Conservation (phyloP, 2,888 invertebrate species). For the Dasysyrphus albostriatus region DNA sequence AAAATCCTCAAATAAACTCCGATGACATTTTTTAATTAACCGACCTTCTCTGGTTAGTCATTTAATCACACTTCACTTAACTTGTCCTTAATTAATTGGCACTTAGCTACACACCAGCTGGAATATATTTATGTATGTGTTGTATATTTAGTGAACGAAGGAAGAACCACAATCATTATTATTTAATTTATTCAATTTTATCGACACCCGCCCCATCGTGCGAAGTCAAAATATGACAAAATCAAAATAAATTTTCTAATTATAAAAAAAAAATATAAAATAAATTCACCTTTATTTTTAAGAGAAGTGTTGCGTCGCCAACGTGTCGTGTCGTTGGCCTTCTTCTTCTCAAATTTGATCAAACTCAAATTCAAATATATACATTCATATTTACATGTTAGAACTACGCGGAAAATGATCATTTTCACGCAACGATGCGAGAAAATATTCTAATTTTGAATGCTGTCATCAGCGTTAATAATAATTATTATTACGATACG, state of each 20-base stretch:
- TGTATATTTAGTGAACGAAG: neutral
- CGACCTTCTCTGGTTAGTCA: neutral
- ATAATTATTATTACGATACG: constrained; percentile 51
- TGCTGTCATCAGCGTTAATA: constrained; percentile 73
- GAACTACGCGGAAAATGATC: neutral
- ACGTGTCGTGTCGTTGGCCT: neutral
- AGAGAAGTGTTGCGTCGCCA: neutral
- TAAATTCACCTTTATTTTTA: constrained; percentile 7
- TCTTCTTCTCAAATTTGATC: neutral
- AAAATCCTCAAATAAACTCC: neutral
- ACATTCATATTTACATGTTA: neutral
- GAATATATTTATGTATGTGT: neutral
- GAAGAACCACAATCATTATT: neutral
- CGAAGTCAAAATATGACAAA: neutral
- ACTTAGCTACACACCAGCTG: neutral
- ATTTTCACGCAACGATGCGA: constrained; percentile 64
- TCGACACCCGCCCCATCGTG: constrained; percentile 6
- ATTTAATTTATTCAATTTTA: constrained; percentile 14
- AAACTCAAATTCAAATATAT: neutral
- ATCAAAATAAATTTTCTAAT: constrained; percentile 12
- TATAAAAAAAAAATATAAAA: neutral
- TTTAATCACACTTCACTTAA: constrained; percentile 5
- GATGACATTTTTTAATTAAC: constrained; percentile 5
- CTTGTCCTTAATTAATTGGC: constrained; percentile 10
- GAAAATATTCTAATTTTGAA: constrained; percentile 65